Evolutionary conservation across 2,797 vertebrate species (phyloP).

Genomic region (Dipus sagitta): DNA sequence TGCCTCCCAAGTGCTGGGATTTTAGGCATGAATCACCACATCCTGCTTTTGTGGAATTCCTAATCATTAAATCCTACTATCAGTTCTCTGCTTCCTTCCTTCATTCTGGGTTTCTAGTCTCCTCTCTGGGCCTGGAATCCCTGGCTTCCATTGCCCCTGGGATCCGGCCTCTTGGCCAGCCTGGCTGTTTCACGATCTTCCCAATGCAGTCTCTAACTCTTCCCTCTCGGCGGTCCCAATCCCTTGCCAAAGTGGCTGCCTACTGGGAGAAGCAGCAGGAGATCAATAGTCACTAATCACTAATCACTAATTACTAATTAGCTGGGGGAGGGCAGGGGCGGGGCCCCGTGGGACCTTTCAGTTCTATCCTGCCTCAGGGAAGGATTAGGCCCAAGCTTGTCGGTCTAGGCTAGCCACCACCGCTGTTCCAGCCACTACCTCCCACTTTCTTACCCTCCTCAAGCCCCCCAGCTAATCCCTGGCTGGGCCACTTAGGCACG

Average conservation of each 20-base stretch:
- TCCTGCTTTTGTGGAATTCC: background rate
- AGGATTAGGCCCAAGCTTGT: slow-evolving; percentile 47
- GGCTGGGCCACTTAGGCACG: slow-evolving; percentile 80
- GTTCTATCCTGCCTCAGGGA: slow-evolving; percentile 64
- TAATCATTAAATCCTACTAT: background rate
- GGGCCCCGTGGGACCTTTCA: slow-evolving; percentile 66
- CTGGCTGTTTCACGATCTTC: slow-evolving; percentile 33
- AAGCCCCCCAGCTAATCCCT: slow-evolving; percentile 75
- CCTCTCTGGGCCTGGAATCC: background rate
- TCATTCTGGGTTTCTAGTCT: background rate
- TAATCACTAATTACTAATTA: slow-evolving; percentile 85
- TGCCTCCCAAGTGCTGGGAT: no score
- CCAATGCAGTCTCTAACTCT: background rate
- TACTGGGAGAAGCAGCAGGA: slow-evolving; percentile 71
- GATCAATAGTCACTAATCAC: slow-evolving; percentile 85
- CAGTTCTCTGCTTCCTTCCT: background rate
- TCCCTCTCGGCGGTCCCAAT: background rate
- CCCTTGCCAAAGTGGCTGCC: slow-evolving; percentile 63
- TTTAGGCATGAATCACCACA: no score
- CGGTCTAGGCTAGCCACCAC: background rate
- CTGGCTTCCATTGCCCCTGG: background rate
- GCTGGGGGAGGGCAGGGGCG: slow-evolving; percentile 58
- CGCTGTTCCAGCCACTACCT: background rate
- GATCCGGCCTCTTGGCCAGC: background rate
- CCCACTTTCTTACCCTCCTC: background rate